Conservation (phyloP, 2,113 vertebrate genomes). For the Myrmophylax atrothorax region DNA sequence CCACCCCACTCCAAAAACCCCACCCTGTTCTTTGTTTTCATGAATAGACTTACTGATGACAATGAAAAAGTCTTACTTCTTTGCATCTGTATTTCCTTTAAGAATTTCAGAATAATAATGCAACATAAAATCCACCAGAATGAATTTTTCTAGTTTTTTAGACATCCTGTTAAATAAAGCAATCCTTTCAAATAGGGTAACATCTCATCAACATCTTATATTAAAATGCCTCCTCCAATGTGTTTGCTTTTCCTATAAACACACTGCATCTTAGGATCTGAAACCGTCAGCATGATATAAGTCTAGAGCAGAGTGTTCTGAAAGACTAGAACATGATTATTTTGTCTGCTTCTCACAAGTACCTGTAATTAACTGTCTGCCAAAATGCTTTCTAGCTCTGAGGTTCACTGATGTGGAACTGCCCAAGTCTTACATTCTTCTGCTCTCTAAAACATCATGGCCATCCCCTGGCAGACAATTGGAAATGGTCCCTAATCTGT, state of each 20-base stretch:
- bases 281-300: neutral
- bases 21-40: neutral
- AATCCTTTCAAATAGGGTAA: neutral
- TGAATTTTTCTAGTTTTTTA: neutral
- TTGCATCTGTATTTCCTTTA: neutral
- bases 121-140: neutral
- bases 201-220: neutral
- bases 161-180: neutral
- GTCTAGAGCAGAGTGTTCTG: neutral
- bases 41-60: neutral
- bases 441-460: neutral
- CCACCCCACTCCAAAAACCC: fast-evolving
- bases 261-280: neutral
- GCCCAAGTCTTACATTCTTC: neutral
- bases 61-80: neutral
- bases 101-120: neutral
- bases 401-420: neutral
- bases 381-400: neutral
- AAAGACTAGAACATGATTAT: neutral
- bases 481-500: neutral
- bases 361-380: neutral
- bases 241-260: neutral
- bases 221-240: neutral
- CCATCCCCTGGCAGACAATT: neutral
- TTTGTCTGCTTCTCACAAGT: neutral